Evolutionary conservation across 2,797 vertebrate species (phyloP), one percentile per base, ranked within the genome.

Genomic region (Pseudochirops corinnae): DNA sequence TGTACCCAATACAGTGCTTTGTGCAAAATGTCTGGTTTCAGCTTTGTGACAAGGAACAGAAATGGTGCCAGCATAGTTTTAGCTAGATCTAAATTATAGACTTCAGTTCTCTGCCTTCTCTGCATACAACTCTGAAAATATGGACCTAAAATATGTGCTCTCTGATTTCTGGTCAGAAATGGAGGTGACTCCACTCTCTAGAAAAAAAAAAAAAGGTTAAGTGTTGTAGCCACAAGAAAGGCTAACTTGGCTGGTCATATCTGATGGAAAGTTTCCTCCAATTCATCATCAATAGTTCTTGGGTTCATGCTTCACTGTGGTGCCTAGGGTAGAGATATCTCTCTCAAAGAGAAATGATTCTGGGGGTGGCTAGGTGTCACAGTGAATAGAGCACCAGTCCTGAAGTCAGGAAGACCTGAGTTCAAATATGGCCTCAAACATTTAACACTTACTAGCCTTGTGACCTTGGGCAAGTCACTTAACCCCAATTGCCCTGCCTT

Each of bases 11-110:
- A 21, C 92, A 33, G 3, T 31, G 12, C 0, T 56, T 53, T 56
- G 18, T 56, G 82, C 62, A 92, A 58, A 82, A 52, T 90, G 33
- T n/a, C 82, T 90, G 46, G 2, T 50, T 24, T 16, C 56, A 93
- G 46, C n/a, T 56, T 87, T 33, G 60, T 92, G 93, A 96, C 92
- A 53, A 58, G 50, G 46, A 93, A 31, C 1, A 7, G 57, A 92
- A 93, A 1, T 28, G 50, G 52, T 60, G 57, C 92, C 9, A 55
- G 9, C 26, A 55, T 93, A 90, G 67, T 92, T 39, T 91, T 55
- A 90, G 56, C 33, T 93, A 55, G 92, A 92, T 95, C 94, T 93
- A 92, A 94, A 91, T 62, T 56, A 55, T 18, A 95, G 93, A 21
- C 26, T 39, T 90, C 55, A 94, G 56, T 96, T 52, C 52, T 46